Conservation (phyloP, 2,888 invertebrate genomes). For the Agrotis ipsilon region DNA sequence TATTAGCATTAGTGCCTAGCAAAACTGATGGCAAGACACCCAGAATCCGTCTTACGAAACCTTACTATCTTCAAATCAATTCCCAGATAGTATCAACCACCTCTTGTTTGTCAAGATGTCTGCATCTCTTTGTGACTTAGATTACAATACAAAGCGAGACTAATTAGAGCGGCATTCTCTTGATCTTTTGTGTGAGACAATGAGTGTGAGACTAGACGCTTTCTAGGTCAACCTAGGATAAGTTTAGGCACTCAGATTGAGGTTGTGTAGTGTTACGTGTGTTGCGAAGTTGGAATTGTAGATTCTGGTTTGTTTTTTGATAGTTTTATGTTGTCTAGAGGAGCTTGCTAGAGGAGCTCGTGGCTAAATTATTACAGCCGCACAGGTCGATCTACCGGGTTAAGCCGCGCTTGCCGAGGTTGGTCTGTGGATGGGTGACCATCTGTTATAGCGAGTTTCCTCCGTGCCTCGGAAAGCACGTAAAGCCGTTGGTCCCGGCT, state of each 20-base stretch:
- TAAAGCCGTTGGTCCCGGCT: too few relatives aligned
- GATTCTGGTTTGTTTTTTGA: conserved; percentile 1
- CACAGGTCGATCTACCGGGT: too few relatives aligned
- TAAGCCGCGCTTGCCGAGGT: too few relatives aligned
- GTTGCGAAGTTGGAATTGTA: not conserved
- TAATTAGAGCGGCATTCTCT: conserved; percentile 56
- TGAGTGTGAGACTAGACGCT: conserved; percentile 41
- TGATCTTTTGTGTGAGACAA: conserved; percentile 63
- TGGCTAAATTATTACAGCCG: too few relatives aligned
- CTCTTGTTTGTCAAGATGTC: conserved; percentile 33
- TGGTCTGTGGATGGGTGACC: too few relatives aligned
- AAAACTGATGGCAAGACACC: not conserved
- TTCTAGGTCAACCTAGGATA: conserved; percentile 59
- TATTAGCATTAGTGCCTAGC: too few relatives aligned
- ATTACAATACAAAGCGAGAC: conserved; percentile 47
- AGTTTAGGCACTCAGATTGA: conserved; percentile 22
- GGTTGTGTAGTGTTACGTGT: not conserved
- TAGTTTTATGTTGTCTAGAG: conserved; percentile 5
- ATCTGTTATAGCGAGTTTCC: too few relatives aligned
- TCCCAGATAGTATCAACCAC: conserved; percentile 35
- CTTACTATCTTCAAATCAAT: conserved; percentile 25
- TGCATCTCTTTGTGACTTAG: conserved; percentile 26
- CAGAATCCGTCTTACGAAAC: not conserved
- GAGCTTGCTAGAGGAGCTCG: too few relatives aligned
- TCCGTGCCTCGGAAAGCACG: too few relatives aligned